Conservation (phyloP, 2,797 vertebrate species). For the Rhynchonycteris naso region DNA sequence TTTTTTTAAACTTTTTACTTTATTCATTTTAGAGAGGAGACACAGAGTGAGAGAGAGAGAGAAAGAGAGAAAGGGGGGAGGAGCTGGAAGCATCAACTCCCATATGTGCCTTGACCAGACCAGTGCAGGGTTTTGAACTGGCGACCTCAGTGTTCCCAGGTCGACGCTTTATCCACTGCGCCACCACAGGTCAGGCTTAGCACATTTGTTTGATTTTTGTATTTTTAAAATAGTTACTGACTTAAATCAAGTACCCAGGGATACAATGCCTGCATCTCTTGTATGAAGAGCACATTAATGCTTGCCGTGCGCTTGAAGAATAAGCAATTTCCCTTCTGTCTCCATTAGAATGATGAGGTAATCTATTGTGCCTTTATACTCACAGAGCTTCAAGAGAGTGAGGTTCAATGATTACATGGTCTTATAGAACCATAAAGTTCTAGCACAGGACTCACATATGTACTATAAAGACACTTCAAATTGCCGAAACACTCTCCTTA, state of each 20-base stretch:
- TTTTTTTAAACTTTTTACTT: neutral
- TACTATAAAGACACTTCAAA: neutral
- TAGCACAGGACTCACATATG: neutral
- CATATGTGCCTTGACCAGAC: too few species aligned
- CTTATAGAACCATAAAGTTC: slow-evolving; percentile 1
- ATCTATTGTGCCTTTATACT: neutral
- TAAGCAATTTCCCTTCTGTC: neutral
- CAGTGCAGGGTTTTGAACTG: too few species aligned
- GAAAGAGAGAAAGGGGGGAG: too few species aligned
- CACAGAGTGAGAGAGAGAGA: too few species aligned
- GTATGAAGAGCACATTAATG: neutral
- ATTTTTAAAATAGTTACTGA: slow-evolving; percentile 40
- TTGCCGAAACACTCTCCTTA: neutral
- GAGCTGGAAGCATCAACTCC: too few species aligned
- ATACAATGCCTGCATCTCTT: neutral
- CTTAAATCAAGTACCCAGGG: neutral
- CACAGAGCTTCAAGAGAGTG: neutral
- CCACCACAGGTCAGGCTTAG: too few species aligned
- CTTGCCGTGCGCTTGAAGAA: neutral
- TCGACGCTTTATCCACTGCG: too few species aligned
- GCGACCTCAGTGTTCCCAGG: too few species aligned
- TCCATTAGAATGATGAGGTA: neutral
- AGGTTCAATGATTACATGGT: neutral
- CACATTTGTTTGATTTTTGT: neutral
- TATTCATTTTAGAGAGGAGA: too few species aligned